Percentiles rank a stretch among this genome's conserved stretches.
Evolutionary conservation across 1,140 invertebrate species (phyloP).

Genomic region (Scylla paramamosain): DNA sequence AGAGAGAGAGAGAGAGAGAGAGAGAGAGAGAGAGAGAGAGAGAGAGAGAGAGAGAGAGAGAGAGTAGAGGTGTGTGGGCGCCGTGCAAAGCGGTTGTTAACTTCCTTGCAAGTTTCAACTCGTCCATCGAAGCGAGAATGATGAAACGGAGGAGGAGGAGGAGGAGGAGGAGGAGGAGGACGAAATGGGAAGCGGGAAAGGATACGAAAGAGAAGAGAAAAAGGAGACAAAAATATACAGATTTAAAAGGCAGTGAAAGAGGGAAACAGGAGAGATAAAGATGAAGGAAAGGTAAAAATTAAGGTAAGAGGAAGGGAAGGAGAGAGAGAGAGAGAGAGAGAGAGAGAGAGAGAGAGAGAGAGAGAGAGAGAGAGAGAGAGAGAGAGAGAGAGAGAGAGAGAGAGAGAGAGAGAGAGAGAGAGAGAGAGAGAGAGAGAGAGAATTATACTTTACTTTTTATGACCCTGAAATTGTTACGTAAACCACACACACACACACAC

Average conservation of each 20-base stretch:
- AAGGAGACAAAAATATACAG: not conserved
- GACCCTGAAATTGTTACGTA: too few relatives aligned
- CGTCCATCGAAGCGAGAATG: not conserved
- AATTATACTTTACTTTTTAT: too few relatives aligned
- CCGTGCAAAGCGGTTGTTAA: not conserved
- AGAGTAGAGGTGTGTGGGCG: not conserved
- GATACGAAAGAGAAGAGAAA: not conserved
- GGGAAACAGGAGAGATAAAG: not conserved
- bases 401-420: not conserved
- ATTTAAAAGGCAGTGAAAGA: not conserved
- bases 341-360: not conserved
- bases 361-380: not conserved
- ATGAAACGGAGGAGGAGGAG: not conserved
- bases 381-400: not conserved
- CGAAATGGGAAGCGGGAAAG: not conserved
- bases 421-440: not conserved
- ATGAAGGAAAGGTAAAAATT: not conserved
- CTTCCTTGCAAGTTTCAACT: not conserved
- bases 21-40: constrained; percentile 12
- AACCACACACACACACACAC: too few relatives aligned
- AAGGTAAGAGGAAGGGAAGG: not conserved
- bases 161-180: not conserved
- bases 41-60: constrained; percentile 10
- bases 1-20: not conserved
- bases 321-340: not conserved